Evolutionary conservation across 2,888 invertebrate species (phyloP).

Genomic region (Caenorhabditis macrosperma): DNA sequence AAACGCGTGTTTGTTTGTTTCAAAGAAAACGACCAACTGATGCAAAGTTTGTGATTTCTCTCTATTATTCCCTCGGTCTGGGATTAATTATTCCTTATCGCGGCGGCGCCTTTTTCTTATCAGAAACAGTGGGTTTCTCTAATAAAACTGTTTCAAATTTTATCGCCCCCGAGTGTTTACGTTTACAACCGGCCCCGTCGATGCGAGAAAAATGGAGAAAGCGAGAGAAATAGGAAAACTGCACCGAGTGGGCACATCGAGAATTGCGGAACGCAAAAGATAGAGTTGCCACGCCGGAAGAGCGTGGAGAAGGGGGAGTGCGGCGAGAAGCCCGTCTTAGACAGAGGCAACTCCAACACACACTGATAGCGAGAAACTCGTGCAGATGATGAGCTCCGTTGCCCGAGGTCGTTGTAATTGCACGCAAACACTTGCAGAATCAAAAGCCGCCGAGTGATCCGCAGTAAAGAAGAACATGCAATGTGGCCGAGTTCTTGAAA

Average conservation of each 20-base stretch:
- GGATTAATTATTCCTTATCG: slow-evolving; percentile 39
- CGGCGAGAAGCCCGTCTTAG: slow-evolving; percentile 1
- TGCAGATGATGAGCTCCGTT: slow-evolving; percentile 12
- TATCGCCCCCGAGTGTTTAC: slow-evolving; percentile 6
- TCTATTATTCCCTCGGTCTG: slow-evolving; percentile 12
- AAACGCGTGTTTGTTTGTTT: slow-evolving; percentile 36
- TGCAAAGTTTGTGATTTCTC: neutral
- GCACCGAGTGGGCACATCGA: slow-evolving; percentile 29
- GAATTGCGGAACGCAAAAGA: slow-evolving; percentile 42
- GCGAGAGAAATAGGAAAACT: slow-evolving; percentile 10
- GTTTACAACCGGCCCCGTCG: neutral
- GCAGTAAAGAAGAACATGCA: too few relatives aligned
- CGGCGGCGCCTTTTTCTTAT: slow-evolving; percentile 21
- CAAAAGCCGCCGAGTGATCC: neutral
- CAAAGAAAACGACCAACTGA: slow-evolving; percentile 7
- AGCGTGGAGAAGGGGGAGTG: slow-evolving; percentile 14
- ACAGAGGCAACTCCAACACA: neutral
- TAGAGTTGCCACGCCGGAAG: slow-evolving; percentile 36
- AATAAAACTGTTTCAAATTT: slow-evolving; percentile 37
- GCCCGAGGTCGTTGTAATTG: neutral
- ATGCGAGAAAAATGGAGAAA: neutral
- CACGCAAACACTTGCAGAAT: neutral
- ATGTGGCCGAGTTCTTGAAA: too few relatives aligned
- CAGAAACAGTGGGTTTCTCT: slow-evolving; percentile 24
- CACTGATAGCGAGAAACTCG: slow-evolving; percentile 11